phyloP scores from a whole-genome alignment of 2,113 vertebrate genomes.

The Boleophthalmus pectinirostris region DNA sequence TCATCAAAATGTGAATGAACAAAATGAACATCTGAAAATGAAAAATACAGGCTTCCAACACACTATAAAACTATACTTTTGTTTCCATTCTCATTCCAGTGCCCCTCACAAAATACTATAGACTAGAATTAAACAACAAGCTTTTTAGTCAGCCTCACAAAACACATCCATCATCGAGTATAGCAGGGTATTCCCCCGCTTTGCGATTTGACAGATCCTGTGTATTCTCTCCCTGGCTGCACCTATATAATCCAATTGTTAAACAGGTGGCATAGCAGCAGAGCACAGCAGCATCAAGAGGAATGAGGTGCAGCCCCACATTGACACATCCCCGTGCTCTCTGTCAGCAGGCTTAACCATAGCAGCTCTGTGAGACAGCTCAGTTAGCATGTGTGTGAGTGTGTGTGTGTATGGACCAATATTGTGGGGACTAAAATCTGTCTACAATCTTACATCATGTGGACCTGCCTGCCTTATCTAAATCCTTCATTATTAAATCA shows the following conservation, averaged over 20 bases:
- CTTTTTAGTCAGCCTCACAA: background rate
- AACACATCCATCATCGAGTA: background rate
- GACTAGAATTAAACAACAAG: background rate
- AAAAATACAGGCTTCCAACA: no score
- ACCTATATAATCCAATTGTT: constrained; percentile 5
- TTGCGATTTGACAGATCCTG: background rate
- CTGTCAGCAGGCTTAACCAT: constrained; percentile 31
- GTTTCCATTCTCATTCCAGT: no score
- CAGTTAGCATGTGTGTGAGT: constrained; percentile 8
- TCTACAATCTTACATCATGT: no score
- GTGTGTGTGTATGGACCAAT: background rate
- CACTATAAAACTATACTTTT: no score
- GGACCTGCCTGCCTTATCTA: no score
- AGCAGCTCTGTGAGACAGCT: constrained; percentile 30
- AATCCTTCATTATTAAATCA: no score
- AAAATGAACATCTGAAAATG: no score
- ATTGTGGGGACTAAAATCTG: no score
- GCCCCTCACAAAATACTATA: no score
- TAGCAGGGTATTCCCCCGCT: background rate
- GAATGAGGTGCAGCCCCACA: constrained; percentile 5
- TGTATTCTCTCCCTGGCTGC: background rate
- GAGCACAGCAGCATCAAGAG: constrained; percentile 1
- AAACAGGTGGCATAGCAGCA: constrained; percentile 6
- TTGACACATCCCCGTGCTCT: constrained; percentile 5
- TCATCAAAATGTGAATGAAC: no score